A percentile compares a stretch with the other conserved stretches of the same genome.
Conservation (phyloP, 2,113 vertebrate species). For the Anarhynchus alexandrinus region DNA sequence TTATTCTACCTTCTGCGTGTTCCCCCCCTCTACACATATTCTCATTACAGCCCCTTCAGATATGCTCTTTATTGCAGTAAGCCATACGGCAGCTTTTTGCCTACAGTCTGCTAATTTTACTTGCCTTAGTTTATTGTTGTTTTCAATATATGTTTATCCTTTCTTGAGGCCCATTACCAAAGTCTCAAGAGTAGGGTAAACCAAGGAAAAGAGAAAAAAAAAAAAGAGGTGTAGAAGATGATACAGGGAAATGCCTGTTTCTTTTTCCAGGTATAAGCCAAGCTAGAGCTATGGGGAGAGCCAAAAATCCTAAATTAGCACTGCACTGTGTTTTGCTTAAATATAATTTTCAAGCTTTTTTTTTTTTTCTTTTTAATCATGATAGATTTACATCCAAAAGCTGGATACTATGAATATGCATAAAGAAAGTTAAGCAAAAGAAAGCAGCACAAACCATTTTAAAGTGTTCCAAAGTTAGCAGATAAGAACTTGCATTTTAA, state of each 20-base stretch:
- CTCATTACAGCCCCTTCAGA: background rate
- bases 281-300: background rate
- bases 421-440: background rate
- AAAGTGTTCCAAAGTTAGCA: constrained; percentile 33
- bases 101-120: background rate
- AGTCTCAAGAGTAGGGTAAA: background rate
- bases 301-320: background rate
- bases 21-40: fast-evolving
- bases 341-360: background rate
- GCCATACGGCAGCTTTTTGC: background rate
- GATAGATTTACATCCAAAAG: constrained; percentile 18
- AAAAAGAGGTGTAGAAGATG: background rate
- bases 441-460: constrained; percentile 28
- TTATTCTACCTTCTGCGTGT: background rate
- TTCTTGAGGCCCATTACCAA: background rate
- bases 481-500: constrained; percentile 53
- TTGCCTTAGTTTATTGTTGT: background rate
- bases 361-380: background rate
- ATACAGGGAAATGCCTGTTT: background rate
- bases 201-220: background rate
- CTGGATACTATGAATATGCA: constrained; percentile 19
- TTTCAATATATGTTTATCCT: background rate
- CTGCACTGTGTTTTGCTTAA: background rate
- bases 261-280: background rate
- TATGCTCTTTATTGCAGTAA: background rate